Percentiles rank a stretch among this genome's conserved stretches.
These are phyloP conservation scores for Gastrophryne carolinensis DNA, from an alignment of 2,797 vertebrate species.

Conservation along the genomic window DNA sequence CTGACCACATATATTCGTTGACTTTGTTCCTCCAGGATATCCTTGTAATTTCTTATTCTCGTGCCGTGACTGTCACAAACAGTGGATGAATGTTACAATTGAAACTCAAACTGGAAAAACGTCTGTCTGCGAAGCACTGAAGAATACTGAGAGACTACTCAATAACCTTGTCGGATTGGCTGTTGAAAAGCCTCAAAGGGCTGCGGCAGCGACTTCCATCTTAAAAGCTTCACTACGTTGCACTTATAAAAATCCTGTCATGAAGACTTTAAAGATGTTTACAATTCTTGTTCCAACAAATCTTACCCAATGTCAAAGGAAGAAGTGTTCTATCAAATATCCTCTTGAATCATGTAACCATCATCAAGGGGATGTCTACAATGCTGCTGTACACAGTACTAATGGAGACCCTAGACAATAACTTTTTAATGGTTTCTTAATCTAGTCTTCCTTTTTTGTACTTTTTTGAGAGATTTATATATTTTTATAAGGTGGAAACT, in stretches of 20 bases:
- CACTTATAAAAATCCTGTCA: not conserved
- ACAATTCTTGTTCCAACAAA: not conserved
- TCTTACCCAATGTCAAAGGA: not conserved
- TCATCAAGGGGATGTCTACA: not conserved
- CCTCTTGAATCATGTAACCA: not conserved
- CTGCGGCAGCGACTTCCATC: not conserved
- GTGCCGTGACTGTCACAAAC: not conserved
- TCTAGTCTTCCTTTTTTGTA: not conserved
- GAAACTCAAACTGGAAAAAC: not conserved
- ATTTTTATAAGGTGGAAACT: not conserved
- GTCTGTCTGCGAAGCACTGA: constrained; percentile 27
- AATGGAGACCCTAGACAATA: not conserved
- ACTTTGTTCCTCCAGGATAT: not conserved
- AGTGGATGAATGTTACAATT: not conserved
- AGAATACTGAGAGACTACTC: not conserved
- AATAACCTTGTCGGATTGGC: not conserved
- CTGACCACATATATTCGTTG: no score
- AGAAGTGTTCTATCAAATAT: not conserved
- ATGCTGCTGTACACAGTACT: not conserved
- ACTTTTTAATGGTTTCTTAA: not conserved
- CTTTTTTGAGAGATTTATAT: not conserved
- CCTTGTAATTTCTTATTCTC: not conserved
- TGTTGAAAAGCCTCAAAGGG: not conserved
- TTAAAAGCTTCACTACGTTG: not conserved
- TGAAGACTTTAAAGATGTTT: constrained; percentile 13